phyloP scores from a whole-genome alignment of 1,140 invertebrate species.

The Cylas formicarius region DNA sequence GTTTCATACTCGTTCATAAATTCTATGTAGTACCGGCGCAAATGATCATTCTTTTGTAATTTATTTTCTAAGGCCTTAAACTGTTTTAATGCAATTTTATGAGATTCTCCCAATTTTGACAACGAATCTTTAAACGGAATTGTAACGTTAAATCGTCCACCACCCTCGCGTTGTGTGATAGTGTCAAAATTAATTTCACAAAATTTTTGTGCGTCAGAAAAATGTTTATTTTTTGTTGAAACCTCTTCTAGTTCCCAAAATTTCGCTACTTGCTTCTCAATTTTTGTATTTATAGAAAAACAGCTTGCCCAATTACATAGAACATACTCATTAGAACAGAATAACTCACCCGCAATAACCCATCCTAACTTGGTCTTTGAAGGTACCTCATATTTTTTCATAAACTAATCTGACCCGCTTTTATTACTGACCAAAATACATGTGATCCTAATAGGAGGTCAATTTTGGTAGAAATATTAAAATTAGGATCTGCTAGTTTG shows the following conservation, averaged over 20 bases:
- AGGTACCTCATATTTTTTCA: conserved; percentile 16
- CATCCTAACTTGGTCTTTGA: conserved; percentile 27
- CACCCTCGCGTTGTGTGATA: conserved; percentile 22
- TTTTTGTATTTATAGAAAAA: not conserved
- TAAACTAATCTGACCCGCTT: conserved; percentile 23
- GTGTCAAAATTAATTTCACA: conserved; percentile 12
- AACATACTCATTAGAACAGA: conserved; percentile 1
- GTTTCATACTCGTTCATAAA: conserved; percentile 33
- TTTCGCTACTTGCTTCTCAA: conserved; percentile 8
- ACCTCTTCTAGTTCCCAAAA: conserved; percentile 37
- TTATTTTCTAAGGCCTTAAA: conserved; percentile 9
- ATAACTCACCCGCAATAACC: conserved; percentile 32
- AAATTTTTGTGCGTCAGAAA: conserved; percentile 1
- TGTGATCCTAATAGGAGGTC: conserved; percentile 31
- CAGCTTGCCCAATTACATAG: not conserved
- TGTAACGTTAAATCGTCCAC: conserved; percentile 23
- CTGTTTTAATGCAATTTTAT: conserved; percentile 7
- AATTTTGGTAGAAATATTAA: conserved; percentile 21
- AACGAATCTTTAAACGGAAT: conserved; percentile 10
- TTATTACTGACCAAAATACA: conserved; percentile 31
- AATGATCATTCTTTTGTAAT: conserved; percentile 5
- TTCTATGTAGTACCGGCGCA: conserved; percentile 24
- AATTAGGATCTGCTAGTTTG: conserved; percentile 28
- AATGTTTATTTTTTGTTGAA: not conserved
- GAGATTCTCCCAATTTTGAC: conserved; percentile 6